Percentiles rank a stretch among this genome's conserved stretches.
These are phyloP conservation scores for Carlito syrichta DNA, from an alignment of 2,113 vertebrate genomes.

Conservation along the genomic window DNA sequence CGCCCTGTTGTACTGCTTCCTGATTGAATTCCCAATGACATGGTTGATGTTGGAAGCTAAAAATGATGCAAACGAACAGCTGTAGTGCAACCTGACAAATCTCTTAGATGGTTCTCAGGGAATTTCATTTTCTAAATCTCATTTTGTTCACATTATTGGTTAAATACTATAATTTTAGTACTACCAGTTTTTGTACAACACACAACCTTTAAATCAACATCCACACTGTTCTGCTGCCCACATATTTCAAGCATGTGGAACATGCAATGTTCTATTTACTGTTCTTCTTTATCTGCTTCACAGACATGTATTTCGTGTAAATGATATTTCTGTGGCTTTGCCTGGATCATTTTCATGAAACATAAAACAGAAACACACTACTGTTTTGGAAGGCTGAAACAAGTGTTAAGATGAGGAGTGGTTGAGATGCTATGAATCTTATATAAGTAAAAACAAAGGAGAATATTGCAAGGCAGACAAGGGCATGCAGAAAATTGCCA, in stretches of 20 bases:
- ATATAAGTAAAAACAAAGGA: background rate
- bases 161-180: background rate
- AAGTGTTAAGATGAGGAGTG: background rate
- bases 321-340: background rate
- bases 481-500: background rate
- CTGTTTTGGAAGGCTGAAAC: background rate
- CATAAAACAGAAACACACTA: background rate
- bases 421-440: background rate
- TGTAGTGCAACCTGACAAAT: background rate
- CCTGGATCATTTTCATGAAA: background rate
- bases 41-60: background rate
- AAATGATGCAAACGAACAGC: constrained; percentile 29
- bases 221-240: background rate
- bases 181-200: background rate
- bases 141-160: background rate
- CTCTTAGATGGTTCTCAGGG: background rate
- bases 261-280: background rate
- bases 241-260: background rate
- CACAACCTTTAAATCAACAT: background rate
- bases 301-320: background rate
- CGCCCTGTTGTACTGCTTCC: background rate
- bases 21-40: constrained; percentile 30
- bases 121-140: background rate
- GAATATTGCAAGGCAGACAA: background rate
- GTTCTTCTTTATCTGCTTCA: background rate